phyloP scores from a whole-genome alignment of 1,140 invertebrate species.

The Apis laboriosa region DNA sequence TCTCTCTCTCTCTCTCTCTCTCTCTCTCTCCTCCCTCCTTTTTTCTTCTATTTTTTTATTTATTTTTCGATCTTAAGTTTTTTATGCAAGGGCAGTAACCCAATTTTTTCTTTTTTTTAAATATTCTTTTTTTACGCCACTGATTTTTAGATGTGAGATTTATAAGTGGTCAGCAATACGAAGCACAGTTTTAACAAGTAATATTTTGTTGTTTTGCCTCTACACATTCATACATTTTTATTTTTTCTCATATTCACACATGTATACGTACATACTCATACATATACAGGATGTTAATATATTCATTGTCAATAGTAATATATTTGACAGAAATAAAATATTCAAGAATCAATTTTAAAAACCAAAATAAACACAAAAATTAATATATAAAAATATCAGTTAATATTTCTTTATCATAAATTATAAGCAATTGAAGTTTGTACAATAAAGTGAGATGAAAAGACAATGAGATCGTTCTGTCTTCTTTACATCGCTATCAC shows the following conservation, averaged over 20 bases:
- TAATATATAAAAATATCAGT: too few species aligned
- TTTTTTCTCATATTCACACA: not conserved
- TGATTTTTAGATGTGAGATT: conserved; percentile 53
- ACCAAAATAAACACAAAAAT: too few species aligned
- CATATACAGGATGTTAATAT: too few species aligned
- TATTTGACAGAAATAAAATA: too few species aligned
- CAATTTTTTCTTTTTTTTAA: not conserved
- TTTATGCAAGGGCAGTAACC: conserved; percentile 20
- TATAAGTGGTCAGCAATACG: conserved; percentile 72
- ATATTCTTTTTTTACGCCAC: conserved; percentile 10
- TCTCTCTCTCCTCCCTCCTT: conserved; percentile 3
- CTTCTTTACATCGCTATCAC: too few species aligned
- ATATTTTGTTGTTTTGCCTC: conserved; percentile 43
- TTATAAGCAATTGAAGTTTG: too few species aligned
- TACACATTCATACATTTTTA: conserved; percentile 12
- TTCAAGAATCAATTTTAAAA: too few species aligned
- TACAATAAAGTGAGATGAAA: too few species aligned
- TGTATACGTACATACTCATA: not conserved
- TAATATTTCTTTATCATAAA: too few species aligned
- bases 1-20: conserved; percentile 45
- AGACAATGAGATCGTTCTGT: too few species aligned
- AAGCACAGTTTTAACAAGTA: conserved; percentile 76
- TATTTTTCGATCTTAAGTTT: conserved; percentile 2
- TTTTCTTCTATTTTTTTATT: not conserved
- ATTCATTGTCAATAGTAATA: too few species aligned